A percentile compares a stretch with the other conserved stretches of the same genome.
phyloP scores from a whole-genome alignment of 2,113 vertebrate species.

The Lycaon pictus region DNA sequence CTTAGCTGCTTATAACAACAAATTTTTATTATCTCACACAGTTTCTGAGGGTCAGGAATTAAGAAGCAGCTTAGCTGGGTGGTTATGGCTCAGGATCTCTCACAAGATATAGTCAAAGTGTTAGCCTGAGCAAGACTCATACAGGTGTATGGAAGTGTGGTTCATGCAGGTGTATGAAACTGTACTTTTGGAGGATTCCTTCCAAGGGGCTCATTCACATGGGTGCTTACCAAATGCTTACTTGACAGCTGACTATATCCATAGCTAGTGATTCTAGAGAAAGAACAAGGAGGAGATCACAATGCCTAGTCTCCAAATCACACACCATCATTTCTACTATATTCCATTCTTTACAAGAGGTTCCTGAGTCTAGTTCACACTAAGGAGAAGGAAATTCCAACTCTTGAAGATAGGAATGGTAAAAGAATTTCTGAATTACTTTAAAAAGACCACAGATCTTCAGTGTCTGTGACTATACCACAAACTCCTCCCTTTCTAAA shows the following conservation, averaged over 20 bases:
- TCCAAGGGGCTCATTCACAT: background rate
- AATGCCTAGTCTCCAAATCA: background rate
- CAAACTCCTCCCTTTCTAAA: background rate
- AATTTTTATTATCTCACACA: background rate
- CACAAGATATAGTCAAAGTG: background rate
- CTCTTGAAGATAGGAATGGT: background rate
- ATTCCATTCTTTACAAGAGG: background rate
- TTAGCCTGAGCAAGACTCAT: background rate
- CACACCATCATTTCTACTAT: background rate
- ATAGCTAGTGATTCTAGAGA: background rate
- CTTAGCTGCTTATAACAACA: background rate
- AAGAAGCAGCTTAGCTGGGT: background rate
- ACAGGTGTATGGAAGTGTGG: background rate
- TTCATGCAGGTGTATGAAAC: background rate
- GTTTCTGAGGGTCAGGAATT: background rate
- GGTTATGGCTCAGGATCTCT: background rate
- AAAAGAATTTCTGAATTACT: background rate
- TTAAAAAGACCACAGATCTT: background rate
- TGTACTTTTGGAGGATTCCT: background rate
- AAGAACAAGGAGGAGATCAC: background rate
- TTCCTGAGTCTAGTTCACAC: background rate
- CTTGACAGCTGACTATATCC: background rate
- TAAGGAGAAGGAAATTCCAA: background rate
- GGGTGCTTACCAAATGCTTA: background rate
- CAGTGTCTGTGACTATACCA: background rate